phyloP scores from a whole-genome alignment of 2,797 vertebrate genomes.

The Mormyrops attenuatus region DNA sequence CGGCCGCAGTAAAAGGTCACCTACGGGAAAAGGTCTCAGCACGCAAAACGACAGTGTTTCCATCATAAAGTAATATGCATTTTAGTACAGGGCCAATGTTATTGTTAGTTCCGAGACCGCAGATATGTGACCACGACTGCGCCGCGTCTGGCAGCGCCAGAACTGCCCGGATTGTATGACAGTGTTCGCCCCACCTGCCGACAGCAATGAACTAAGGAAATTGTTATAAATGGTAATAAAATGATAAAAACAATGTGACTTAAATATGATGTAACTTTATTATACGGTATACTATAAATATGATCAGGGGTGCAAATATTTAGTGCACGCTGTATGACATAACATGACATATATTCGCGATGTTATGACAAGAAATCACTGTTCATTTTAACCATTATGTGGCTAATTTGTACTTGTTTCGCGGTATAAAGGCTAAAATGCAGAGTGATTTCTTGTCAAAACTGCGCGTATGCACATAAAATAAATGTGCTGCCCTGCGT shows the following conservation, averaged over 20 bases:
- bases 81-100: neutral
- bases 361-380: no score
- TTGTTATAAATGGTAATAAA: neutral
- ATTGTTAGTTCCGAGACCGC: neutral
- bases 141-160: neutral
- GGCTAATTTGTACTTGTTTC: neutral
- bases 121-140: neutral
- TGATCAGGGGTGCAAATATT: neutral
- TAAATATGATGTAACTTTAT: neutral
- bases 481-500: no score
- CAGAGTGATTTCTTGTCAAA: neutral
- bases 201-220: neutral
- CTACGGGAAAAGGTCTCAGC: neutral
- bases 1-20: neutral
- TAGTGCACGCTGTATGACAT: no score
- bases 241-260: neutral
- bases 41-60: neutral
- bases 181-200: neutral
- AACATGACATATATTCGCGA: no score
- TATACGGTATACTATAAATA: neutral
- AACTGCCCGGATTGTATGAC: neutral
- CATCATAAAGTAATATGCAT: neutral
- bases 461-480: neutral
- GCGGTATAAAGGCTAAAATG: neutral
- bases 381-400: no score